These are phyloP conservation scores for Coregonus clupeaformis DNA, from an alignment of 2,113 vertebrate species.

Conservation along the genomic window DNA sequence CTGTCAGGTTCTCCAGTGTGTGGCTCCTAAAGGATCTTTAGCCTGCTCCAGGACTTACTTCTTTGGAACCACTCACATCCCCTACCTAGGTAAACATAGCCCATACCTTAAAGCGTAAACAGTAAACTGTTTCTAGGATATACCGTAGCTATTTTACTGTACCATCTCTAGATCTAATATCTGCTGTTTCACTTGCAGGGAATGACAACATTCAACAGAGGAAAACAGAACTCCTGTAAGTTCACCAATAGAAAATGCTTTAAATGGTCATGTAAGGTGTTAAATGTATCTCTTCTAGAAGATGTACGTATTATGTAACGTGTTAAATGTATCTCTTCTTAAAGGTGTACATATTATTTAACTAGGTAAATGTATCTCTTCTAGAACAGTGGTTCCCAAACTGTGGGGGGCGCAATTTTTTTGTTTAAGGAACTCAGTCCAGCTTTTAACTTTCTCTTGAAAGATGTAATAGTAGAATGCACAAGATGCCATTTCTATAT, in stretches of 20 bases:
- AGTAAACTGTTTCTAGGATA: too few species aligned
- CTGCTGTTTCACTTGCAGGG: slow-evolving; percentile 65
- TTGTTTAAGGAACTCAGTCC: too few species aligned
- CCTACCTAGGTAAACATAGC: slow-evolving; percentile 81
- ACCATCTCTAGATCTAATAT: too few species aligned
- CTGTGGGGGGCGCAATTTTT: too few species aligned
- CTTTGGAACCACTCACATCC: slow-evolving; percentile 87
- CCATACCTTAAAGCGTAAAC: too few species aligned
- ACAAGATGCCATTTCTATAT: too few species aligned
- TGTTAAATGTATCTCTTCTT: neutral
- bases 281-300: neutral
- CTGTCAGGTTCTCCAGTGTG: slow-evolving; percentile 87
- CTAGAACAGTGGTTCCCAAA: too few species aligned
- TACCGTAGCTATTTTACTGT: too few species aligned
- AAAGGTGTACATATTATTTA: neutral
- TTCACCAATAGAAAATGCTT: slow-evolving; percentile 13
- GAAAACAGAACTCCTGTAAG: slow-evolving; percentile 86
- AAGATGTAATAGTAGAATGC: too few species aligned
- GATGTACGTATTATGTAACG: neutral
- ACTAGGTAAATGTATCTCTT: too few species aligned
- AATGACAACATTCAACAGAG: slow-evolving; percentile 70
- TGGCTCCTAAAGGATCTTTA: slow-evolving; percentile 89
- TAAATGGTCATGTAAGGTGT: neutral
- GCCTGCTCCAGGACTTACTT: slow-evolving; percentile 94
- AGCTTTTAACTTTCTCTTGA: too few species aligned